Conservation (phyloP, 2,113 vertebrate genomes). For the Plectropomus leopardus region DNA sequence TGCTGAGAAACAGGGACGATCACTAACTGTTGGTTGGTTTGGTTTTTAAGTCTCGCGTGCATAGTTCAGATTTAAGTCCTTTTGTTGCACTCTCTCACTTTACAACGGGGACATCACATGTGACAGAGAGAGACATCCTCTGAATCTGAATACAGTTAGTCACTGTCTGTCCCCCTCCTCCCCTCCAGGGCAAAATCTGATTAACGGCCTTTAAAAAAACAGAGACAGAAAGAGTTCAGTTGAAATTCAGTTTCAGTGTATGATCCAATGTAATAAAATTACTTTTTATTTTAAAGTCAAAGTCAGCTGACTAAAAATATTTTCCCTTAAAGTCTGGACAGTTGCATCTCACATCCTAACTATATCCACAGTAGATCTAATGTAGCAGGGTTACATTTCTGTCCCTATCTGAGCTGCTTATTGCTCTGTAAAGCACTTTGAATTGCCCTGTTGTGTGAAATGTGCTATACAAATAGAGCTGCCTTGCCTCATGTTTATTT, state of each 20-base stretch:
- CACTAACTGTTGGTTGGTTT: conserved; percentile 16
- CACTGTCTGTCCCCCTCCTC: conserved; percentile 12
- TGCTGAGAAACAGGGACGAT: conserved; percentile 33
- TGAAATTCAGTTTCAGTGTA: conserved; percentile 48
- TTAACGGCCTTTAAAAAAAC: conserved; percentile 53
- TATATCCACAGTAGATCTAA: conserved; percentile 3
- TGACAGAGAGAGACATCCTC: conserved; percentile 26
- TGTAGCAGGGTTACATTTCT: not conserved
- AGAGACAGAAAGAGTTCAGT: conserved; percentile 44
- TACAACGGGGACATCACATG: conserved; percentile 7
- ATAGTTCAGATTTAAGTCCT: conserved; percentile 13
- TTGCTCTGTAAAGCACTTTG: no score
- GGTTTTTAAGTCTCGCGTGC: conserved; percentile 6
- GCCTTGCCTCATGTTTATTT: no score
- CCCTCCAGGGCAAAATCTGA: conserved; percentile 47
- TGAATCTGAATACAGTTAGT: conserved; percentile 43
- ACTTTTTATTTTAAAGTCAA: conserved; percentile 20
- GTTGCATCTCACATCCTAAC: not conserved
- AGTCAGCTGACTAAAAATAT: not conserved
- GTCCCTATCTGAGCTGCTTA: no score
- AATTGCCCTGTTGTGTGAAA: no score
- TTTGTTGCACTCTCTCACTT: conserved; percentile 34
- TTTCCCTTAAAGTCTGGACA: not conserved
- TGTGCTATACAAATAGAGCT: no score
- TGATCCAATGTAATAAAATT: conserved; percentile 37